phyloP scores from a whole-genome alignment of 2,888 invertebrate genomes.

The Acleris literana region DNA sequence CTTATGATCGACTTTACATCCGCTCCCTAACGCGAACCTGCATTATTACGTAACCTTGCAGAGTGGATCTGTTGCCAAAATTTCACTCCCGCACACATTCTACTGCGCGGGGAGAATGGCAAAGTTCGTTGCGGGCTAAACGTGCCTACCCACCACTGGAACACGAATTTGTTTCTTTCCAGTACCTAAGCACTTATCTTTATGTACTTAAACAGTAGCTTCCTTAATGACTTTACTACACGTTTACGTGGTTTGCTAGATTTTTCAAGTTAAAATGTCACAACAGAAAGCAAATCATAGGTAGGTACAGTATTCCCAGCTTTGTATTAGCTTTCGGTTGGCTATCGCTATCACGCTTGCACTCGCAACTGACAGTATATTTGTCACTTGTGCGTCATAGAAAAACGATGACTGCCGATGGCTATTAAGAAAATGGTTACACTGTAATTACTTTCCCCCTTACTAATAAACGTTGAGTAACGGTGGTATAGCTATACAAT shows the following conservation, averaged over 20 bases:
- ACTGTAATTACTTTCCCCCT: too few relatives aligned
- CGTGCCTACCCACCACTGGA: slow-evolving; percentile 35
- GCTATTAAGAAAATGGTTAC: too few relatives aligned
- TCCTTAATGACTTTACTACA: slow-evolving; percentile 13
- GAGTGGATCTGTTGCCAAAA: slow-evolving; percentile 73
- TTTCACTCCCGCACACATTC: slow-evolving; percentile 49
- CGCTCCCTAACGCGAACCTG: slow-evolving; percentile 61
- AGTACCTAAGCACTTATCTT: slow-evolving; percentile 19
- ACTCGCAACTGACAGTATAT: too few relatives aligned
- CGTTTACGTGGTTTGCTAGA: background rate
- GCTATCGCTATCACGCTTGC: too few relatives aligned
- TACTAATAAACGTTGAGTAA: too few relatives aligned
- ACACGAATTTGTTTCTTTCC: slow-evolving; percentile 7
- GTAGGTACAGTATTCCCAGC: too few relatives aligned
- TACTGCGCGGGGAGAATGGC: slow-evolving; percentile 26
- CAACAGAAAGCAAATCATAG: too few relatives aligned
- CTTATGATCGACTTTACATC: slow-evolving; percentile 28
- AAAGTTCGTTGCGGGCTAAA: slow-evolving; percentile 35
- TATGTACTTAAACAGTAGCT: slow-evolving; percentile 20
- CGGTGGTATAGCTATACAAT: too few relatives aligned
- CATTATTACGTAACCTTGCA: slow-evolving; percentile 77
- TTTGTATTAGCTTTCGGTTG: too few relatives aligned
- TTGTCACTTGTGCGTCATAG: too few relatives aligned
- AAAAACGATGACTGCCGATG: too few relatives aligned
- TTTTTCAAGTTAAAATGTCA: too few relatives aligned